Evolutionary conservation across 2,113 vertebrate species (phyloP).

Genomic region (Dicentrarchus labrax): DNA sequence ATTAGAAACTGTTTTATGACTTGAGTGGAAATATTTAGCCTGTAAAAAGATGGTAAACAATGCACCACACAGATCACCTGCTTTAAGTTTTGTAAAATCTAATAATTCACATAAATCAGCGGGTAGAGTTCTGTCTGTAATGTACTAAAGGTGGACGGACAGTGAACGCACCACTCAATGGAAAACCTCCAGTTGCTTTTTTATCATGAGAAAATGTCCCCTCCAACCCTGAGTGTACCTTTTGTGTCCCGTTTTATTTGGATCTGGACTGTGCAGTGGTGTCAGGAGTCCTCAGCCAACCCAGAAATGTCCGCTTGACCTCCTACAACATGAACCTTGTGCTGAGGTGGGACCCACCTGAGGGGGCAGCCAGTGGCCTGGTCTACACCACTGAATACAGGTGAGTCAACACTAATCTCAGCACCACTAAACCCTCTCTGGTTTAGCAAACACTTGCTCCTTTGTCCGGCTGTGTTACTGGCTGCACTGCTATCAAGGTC

Average conservation of each 20-base stretch:
- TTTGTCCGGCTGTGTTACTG: neutral
- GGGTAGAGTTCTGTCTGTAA: too few species aligned
- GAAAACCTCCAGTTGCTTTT: too few species aligned
- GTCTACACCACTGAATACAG: constrained; percentile 57
- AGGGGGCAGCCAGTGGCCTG: neutral
- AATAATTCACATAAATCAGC: too few species aligned
- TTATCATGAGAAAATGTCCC: too few species aligned
- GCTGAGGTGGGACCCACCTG: constrained; percentile 71
- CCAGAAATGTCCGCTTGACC: constrained; percentile 58
- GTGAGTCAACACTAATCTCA: constrained; percentile 53
- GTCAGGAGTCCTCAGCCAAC: constrained; percentile 33
- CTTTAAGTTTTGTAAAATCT: too few species aligned
- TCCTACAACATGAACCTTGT: constrained; percentile 75
- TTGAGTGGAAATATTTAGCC: too few species aligned
- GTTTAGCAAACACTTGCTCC: neutral
- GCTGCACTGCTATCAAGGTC: neutral
- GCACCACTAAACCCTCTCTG: neutral
- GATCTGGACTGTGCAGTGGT: constrained; percentile 20
- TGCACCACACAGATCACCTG: too few species aligned
- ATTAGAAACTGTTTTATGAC: too few species aligned
- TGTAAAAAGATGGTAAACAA: too few species aligned
- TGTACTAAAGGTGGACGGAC: too few species aligned
- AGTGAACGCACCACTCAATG: too few species aligned
- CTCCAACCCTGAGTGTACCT: neutral
- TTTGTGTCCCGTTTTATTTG: neutral